Percentiles rank a stretch among this genome's conserved stretches.
phyloP scores from a whole-genome alignment of 2,888 invertebrate species.

The Eristalis arbustorum region DNA sequence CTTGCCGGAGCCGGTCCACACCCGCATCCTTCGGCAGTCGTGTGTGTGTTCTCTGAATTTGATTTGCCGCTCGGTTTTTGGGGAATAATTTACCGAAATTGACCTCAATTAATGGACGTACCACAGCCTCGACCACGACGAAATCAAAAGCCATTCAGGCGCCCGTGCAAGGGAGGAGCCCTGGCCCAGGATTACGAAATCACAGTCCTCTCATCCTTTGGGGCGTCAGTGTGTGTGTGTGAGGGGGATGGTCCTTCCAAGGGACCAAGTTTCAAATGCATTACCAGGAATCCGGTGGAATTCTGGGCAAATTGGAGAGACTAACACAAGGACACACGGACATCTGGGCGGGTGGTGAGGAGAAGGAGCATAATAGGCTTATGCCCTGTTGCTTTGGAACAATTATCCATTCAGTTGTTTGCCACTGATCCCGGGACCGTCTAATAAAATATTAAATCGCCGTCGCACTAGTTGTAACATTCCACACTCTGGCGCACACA shows the following conservation, averaged over 20 bases:
- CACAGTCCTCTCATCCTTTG: background rate
- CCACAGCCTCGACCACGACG: constrained; percentile 8
- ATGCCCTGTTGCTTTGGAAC: constrained; percentile 43
- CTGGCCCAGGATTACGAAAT: constrained; percentile 12
- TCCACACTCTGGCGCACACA: background rate
- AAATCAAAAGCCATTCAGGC: constrained; percentile 13
- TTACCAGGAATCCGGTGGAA: background rate
- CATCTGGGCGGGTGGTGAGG: background rate
- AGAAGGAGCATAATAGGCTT: constrained; percentile 21
- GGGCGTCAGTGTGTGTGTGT: background rate
- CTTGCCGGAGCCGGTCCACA: background rate
- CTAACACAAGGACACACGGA: background rate
- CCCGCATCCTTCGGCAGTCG: no score
- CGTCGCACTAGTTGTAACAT: constrained; percentile 25
- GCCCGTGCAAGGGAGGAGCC: background rate
- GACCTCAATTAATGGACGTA: constrained; percentile 51
- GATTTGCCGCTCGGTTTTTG: background rate
- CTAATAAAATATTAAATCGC: constrained; percentile 48
- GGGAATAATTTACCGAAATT: constrained; percentile 60
- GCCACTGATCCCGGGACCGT: constrained; percentile 29
- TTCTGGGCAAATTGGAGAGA: background rate
- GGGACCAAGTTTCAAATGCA: constrained; percentile 19
- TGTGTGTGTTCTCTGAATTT: constrained; percentile 6
- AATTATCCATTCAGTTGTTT: constrained; percentile 44
- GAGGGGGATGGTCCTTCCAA: constrained; percentile 2